Evolutionary conservation across 2,113 vertebrate genomes (phyloP).

Genomic region (Promerops cafer): DNA sequence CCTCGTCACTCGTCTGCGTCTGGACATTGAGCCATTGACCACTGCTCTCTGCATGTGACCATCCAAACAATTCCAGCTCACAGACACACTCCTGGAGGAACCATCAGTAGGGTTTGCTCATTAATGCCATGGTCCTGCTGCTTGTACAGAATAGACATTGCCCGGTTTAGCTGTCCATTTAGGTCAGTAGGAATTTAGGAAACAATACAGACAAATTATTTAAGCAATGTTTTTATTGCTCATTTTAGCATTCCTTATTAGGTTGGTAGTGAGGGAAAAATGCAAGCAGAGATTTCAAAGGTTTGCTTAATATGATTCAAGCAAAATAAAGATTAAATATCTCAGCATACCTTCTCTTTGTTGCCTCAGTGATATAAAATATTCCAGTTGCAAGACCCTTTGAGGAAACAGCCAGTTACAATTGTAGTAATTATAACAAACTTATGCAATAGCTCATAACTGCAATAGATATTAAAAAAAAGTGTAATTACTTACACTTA

Average conservation of each 20-base stretch:
- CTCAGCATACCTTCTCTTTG: slow-evolving; percentile 62
- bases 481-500: slow-evolving; percentile 75
- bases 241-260: background rate
- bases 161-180: background rate
- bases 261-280: background rate
- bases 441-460: background rate
- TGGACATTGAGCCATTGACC: background rate
- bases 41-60: background rate
- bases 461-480: background rate
- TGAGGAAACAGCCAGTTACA: slow-evolving; percentile 29
- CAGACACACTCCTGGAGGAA: background rate
- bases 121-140: background rate
- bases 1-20: background rate
- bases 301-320: background rate
- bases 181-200: background rate
- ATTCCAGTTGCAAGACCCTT: slow-evolving; percentile 66
- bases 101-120: background rate
- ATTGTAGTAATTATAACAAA: background rate
- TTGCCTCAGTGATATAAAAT: slow-evolving; percentile 67
- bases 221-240: background rate
- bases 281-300: background rate
- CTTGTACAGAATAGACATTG: background rate
- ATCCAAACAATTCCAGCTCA: background rate
- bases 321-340: background rate
- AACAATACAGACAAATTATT: background rate